phyloP scores from a whole-genome alignment of 1,140 invertebrate species.

The Acyrthosiphon pisum region DNA sequence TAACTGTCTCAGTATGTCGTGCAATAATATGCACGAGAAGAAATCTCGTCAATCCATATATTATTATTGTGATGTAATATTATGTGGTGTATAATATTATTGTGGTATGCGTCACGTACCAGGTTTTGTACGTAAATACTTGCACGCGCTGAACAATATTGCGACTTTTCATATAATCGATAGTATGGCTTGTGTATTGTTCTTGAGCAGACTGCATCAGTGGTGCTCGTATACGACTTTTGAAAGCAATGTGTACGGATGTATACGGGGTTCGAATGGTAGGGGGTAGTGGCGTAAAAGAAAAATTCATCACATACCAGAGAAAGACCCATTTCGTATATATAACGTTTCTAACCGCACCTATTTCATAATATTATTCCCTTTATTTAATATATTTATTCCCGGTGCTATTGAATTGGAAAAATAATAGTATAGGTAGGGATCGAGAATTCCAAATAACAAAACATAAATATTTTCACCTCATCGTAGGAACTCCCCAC shows the following conservation, averaged over 20 bases:
- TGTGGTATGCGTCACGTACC: background rate
- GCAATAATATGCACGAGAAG: background rate
- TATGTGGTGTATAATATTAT: background rate
- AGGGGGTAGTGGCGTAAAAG: background rate
- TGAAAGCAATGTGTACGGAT: background rate
- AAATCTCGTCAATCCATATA: background rate
- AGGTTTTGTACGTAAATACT: background rate
- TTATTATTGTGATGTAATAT: background rate
- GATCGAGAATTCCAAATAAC: conserved; percentile 6
- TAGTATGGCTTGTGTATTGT: background rate
- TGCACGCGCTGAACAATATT: background rate
- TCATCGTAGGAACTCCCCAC: no score
- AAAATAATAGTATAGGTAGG: background rate
- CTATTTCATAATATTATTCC: conserved; percentile 17
- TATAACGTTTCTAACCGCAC: background rate
- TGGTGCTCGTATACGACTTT: background rate
- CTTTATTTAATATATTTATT: conserved; percentile 16
- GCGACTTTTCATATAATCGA: background rate
- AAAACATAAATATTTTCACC: background rate
- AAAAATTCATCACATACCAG: conserved; percentile 10
- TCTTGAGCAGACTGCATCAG: background rate
- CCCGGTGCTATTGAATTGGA: background rate
- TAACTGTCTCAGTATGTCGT: background rate
- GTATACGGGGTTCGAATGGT: background rate
- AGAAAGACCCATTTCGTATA: background rate